Evolutionary conservation across 2,888 invertebrate species (phyloP), one percentile per base, ranked within the genome.

Genomic region (Heliconius ismenius): DNA sequence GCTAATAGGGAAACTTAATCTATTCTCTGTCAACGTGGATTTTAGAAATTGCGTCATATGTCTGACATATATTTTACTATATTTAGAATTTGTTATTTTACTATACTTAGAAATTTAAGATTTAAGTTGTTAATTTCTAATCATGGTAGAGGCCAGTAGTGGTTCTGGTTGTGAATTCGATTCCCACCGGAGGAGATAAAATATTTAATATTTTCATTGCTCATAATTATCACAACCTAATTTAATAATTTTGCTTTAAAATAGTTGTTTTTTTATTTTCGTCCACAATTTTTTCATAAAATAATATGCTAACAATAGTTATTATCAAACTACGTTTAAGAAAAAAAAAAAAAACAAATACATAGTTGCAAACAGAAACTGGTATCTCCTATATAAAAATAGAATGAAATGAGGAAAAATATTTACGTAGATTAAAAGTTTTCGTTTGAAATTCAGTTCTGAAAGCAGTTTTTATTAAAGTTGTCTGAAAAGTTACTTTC

Each of bases 1-100:
- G 39, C 62, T 73, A 73, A 73, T 62, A 73, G 39, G 58, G 39
- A 13, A 73, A 73, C 10, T 24, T 24, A 73, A 62, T 26, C 58
- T 58, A 32, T 58, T n/a, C n/a, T 70, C 54, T 70, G 7, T 58
- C 32, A 58, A 70, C 36, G 32, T 28, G 13, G 4, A 9, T 28
- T 21, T 70, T 70, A 7, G 32, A 54, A 70, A 70, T 58, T 28
- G 32, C 49, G 7, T 2, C 18, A 49, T 39, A 7, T 32, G 32
- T 32, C 32, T 32, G 7, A 32, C 32, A 32, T 32, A 32, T 32
- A 32, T 32, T 32, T 7, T 7, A 32, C 32, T 32, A 32, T 32
- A 32, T 1, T 32, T 32, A 6, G 32, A 32, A 7, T 7, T 32
- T 32, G 7, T 32, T 32, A 32, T 32, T 32, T 32, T 32, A 7